Conservation (phyloP, 2,888 invertebrate species). For the Mongoloraphidia duomilia region DNA sequence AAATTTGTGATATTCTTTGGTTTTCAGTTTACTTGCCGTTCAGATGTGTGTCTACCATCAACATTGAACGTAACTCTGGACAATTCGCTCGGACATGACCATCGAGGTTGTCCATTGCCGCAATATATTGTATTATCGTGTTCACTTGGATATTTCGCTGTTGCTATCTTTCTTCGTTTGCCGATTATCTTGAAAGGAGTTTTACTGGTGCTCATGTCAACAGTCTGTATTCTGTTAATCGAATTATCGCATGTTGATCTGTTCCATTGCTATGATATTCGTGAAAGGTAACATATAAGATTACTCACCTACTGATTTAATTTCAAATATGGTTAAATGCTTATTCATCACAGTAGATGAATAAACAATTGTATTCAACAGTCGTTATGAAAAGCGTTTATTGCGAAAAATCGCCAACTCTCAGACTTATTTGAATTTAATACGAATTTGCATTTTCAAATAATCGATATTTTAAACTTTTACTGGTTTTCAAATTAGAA, state of each 20-base stretch:
- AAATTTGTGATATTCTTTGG: not conserved
- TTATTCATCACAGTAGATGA: not conserved
- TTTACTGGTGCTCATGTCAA: conserved; percentile 62
- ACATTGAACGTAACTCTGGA: conserved; percentile 38
- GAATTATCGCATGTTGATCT: conserved; percentile 65
- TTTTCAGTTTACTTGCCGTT: conserved; percentile 48
- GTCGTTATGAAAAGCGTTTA: not conserved
- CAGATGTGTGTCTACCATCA: conserved; percentile 33
- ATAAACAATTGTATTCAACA: too few species aligned
- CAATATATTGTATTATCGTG: conserved; percentile 79
- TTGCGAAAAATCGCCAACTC: too few species aligned
- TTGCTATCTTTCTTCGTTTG: conserved; percentile 69
- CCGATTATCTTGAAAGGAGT: conserved; percentile 72
- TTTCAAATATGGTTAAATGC: conserved; percentile 2
- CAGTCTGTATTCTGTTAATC: conserved; percentile 66
- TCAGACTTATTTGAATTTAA: too few species aligned
- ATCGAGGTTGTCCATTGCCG: conserved; percentile 70
- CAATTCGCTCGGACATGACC: conserved; percentile 34
- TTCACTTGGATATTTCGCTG: conserved; percentile 68
- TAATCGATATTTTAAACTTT: too few species aligned
- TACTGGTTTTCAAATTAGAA: too few species aligned
- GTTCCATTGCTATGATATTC: conserved; percentile 68
- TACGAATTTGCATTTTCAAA: too few species aligned
- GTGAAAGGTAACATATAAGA: conserved; percentile 49
- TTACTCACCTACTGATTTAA: conserved; percentile 12